Conservation (phyloP, 2,797 vertebrate species). For the Acanthis flammea region DNA sequence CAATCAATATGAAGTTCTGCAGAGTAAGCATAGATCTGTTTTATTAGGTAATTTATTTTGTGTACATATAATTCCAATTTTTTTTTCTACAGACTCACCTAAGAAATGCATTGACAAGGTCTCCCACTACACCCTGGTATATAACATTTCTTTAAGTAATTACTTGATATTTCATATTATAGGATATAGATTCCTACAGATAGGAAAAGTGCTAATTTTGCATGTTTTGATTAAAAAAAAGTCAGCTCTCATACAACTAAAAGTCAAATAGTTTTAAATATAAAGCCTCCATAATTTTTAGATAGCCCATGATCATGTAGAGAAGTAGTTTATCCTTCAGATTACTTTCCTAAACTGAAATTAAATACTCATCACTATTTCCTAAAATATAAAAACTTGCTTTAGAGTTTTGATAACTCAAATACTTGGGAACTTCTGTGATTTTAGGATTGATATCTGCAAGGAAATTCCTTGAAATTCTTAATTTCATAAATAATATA, state of each 20-base stretch:
- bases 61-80: not conserved
- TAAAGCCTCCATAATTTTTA: not conserved
- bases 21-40: not conserved
- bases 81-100: not conserved
- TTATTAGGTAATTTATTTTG: not conserved
- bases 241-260: not conserved
- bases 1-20: not conserved
- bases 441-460: not conserved
- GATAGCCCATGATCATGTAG: not conserved
- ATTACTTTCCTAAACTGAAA: not conserved
- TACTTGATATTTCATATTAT: not conserved
- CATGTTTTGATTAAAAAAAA: not conserved
- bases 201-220: not conserved
- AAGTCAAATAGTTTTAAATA: not conserved
- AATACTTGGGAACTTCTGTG: not conserved
- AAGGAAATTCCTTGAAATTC: not conserved
- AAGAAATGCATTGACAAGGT: not conserved
- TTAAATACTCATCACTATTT: not conserved
- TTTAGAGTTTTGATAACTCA: not conserved
- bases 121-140: not conserved
- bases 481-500: not conserved
- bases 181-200: not conserved
- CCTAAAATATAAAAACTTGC: not conserved
- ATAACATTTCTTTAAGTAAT: not conserved
- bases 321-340: not conserved